Percentiles rank a stretch among this genome's conserved stretches.
phyloP scores from a whole-genome alignment of 2,113 vertebrate species.

The Mormyrus iriodes region DNA sequence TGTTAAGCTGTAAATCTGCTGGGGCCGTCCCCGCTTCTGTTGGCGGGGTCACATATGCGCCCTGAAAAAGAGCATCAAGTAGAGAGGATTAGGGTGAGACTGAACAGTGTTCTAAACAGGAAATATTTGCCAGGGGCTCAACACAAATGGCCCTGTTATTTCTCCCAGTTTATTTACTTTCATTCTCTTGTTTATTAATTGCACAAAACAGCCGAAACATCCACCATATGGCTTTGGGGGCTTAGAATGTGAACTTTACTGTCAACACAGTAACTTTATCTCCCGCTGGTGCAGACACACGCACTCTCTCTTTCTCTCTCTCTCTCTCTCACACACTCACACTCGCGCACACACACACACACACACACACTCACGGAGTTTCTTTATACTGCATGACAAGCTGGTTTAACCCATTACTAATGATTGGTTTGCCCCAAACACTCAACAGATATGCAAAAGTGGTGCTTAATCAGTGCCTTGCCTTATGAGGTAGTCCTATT shows the following conservation, averaged over 20 bases:
- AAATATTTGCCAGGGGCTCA: constrained; percentile 22
- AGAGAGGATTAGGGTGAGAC: constrained; percentile 29
- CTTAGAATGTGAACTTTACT: constrained; percentile 23
- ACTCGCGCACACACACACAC: not conserved
- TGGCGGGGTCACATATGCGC: constrained; percentile 8
- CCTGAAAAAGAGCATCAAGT: constrained; percentile 21
- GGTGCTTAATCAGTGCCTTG: constrained; percentile 2
- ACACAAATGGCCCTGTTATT: constrained; percentile 31
- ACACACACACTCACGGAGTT: not conserved
- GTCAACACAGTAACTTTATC: constrained; percentile 28
- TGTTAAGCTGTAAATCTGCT: constrained; percentile 31
- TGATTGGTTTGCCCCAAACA: not conserved
- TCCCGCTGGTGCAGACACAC: not conserved
- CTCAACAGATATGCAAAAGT: constrained; percentile 8
- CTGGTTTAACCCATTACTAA: not conserved
- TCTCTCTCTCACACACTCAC: too few relatives aligned
- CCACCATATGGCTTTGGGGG: constrained; percentile 21
- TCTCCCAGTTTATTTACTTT: constrained; percentile 27
- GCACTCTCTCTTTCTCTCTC: not conserved
- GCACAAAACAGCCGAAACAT: constrained; percentile 21
- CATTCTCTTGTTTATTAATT: constrained; percentile 22
- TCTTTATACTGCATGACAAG: not conserved
- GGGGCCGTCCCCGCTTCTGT: constrained; percentile 23
- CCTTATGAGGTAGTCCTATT: not conserved
- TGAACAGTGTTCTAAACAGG: constrained; percentile 34